Conservation (phyloP, 2,113 vertebrate species). For the Anolis sagrei region DNA sequence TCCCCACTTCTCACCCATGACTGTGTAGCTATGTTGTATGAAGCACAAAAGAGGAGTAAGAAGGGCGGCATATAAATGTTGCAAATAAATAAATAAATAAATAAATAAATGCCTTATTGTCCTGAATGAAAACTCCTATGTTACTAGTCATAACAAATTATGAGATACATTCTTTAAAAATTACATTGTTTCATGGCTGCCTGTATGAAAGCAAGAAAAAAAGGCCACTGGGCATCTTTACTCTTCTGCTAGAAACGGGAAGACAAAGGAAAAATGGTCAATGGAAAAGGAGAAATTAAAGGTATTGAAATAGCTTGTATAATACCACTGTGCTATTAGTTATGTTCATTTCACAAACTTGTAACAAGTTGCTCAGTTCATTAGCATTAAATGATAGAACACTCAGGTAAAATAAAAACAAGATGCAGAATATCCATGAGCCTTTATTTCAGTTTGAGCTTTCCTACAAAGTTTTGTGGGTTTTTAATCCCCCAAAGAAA, state of each 20-base stretch:
- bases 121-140: not conserved
- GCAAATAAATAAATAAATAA: too few relatives aligned
- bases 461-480: not conserved
- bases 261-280: not conserved
- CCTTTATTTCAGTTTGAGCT: conserved; percentile 48
- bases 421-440: conserved; percentile 17
- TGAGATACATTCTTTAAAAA: not conserved
- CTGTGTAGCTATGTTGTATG: not conserved
- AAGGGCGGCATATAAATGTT: too few relatives aligned
- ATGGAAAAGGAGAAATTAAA: not conserved
- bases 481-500: not conserved
- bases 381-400: not conserved
- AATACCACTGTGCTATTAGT: not conserved
- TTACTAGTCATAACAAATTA: not conserved
- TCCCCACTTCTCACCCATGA: not conserved
- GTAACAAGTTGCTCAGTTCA: not conserved
- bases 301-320: not conserved
- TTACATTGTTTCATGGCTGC: not conserved
- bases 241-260: not conserved
- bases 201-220: not conserved
- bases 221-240: not conserved
- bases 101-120: not conserved
- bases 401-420: not conserved
- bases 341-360: not conserved
- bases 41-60: not conserved